Evolutionary conservation across 2,888 invertebrate species (phyloP), one percentile per base, ranked within the genome.

Genomic region (Abrostola triplasia): DNA sequence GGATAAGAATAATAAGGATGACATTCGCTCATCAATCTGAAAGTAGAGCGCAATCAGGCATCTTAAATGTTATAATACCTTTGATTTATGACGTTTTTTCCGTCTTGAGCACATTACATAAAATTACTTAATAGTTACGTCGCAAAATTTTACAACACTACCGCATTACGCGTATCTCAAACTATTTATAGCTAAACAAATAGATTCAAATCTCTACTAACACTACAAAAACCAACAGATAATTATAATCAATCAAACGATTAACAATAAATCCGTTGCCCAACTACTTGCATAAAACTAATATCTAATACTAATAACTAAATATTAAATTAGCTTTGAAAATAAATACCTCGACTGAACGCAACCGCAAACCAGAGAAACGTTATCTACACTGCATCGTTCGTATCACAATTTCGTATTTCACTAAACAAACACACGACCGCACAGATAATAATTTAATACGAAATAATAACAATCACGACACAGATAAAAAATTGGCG

Each of bases 351-450:
- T 74, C 59, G 73, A 84, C 84, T 84, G 73, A 85, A 85, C 87
- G 79, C 85, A 83, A 90, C 92, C 90, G 81, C 92, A 90, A 87
- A 87, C 86, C 87, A 70, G 85, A 84, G 87, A 88, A 89, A 89
- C 84, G 83, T 88, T 88, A 90, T 90, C 88, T 85, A 76, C 84
- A 87, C 89, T 85, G 84, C 87, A 89, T 84, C 84, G 73, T 66
- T 81, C 84, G 81, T 88, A 89, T 84, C 88, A 86, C 87, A 74
- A 80, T 79, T 83, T 80, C 76, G 73, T 82, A 81, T 75, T 86
- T 83, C 88, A 90, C 89, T 84, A 88, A 88, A 88, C 88, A 92
- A 92, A 91, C 86, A 87, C 79, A 85, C 85, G 86, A 85, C 84
- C 83, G 69, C 79, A 78, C 70, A 74, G 67, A 80, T 47, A 74